Conservation (phyloP, 2,888 invertebrate genomes). For the Tubulanus polymorphus region DNA sequence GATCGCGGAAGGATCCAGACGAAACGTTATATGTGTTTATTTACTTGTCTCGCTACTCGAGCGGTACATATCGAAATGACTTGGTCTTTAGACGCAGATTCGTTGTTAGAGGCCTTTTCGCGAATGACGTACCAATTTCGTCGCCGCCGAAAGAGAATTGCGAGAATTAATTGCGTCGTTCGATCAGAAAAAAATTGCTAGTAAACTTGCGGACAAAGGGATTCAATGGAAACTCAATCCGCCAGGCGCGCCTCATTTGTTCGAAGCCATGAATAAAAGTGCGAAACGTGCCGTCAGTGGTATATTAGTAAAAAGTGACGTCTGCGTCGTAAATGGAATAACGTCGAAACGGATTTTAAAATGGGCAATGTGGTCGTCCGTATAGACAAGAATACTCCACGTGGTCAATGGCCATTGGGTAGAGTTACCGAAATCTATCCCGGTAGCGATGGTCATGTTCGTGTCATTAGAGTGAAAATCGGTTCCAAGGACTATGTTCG, state of each 20-base stretch:
- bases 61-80: slow-evolving; percentile 11
- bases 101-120: no score
- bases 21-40: slow-evolving; percentile 8
- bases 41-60: slow-evolving; percentile 7
- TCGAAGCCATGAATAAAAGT: slow-evolving; percentile 14
- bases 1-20: background rate
- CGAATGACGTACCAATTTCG: slow-evolving; percentile 21
- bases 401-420: slow-evolving; percentile 2
- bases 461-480: no score
- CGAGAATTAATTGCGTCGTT: slow-evolving; percentile 8
- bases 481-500: no score
- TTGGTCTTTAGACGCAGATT: background rate
- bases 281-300: slow-evolving; percentile 11
- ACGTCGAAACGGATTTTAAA: background rate
- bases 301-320: slow-evolving; percentile 9
- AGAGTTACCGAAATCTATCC: background rate
- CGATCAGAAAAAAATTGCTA: slow-evolving; percentile 9
- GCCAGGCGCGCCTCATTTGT: slow-evolving; percentile 13
- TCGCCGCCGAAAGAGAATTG: slow-evolving; percentile 14
- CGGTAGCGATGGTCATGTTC: slow-evolving; percentile 7
- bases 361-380: slow-evolving; percentile 3
- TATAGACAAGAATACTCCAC: slow-evolving; percentile 1
- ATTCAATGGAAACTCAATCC: slow-evolving; percentile 16
- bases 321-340: slow-evolving; percentile 1
- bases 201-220: slow-evolving; percentile 5